Conservation (phyloP, 2,888 invertebrate species). For the Odontothrips loti region DNA sequence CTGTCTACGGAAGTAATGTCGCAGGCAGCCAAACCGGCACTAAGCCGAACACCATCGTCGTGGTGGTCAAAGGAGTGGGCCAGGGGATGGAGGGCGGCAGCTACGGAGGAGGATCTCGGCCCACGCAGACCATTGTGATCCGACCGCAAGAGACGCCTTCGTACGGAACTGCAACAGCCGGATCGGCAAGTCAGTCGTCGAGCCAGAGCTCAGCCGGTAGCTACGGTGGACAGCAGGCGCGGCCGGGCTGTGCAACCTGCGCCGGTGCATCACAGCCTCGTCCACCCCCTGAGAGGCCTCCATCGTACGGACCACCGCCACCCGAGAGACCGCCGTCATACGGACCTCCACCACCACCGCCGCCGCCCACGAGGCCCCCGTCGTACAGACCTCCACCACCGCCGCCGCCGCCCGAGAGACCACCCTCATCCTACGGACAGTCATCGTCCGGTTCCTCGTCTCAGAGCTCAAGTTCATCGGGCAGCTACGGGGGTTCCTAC, state of each 20-base stretch:
- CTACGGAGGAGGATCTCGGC: background rate
- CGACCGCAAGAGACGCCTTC: background rate
- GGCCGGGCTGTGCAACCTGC: background rate
- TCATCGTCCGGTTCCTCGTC: background rate
- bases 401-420: background rate
- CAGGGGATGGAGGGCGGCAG: background rate
- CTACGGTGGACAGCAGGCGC: background rate
- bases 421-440: background rate
- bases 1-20: background rate
- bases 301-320: background rate
- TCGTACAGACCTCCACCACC: background rate
- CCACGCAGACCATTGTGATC: constrained; percentile 3
- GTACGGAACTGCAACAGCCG: background rate
- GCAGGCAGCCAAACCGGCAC: background rate
- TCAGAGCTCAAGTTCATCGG: background rate
- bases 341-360: background rate
- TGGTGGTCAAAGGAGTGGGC: background rate
- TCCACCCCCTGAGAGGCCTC: background rate
- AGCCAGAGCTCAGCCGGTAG: background rate
- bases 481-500: constrained; percentile 10
- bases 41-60: background rate
- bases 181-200: background rate
- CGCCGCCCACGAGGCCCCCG: background rate
- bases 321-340: background rate
- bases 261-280: background rate